Evolutionary conservation across 2,113 vertebrate genomes (phyloP).

Genomic region (Macquaria australasica): DNA sequence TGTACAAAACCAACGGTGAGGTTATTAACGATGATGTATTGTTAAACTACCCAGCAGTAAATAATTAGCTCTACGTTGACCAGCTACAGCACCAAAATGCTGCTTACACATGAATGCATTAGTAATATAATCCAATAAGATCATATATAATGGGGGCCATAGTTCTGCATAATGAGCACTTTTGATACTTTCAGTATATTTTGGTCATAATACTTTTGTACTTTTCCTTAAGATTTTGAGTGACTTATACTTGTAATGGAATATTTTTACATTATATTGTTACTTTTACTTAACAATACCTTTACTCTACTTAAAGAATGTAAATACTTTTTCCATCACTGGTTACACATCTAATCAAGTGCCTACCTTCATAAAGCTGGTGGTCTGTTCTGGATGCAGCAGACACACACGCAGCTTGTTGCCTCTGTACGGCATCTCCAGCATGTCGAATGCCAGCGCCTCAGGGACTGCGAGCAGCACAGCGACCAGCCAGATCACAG

Average conservation of each 20-base stretch:
- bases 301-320: background rate
- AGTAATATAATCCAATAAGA: background rate
- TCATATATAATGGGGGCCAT: background rate
- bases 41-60: background rate
- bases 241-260: background rate
- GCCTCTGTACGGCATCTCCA: conserved; percentile 88
- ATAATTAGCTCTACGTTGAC: background rate
- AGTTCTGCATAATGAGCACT: background rate
- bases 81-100: background rate
- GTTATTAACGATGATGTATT: background rate
- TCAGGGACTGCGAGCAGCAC: conserved; percentile 89
- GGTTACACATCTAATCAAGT: too few relatives aligned
- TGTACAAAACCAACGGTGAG: background rate
- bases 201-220: background rate
- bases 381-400: conserved; percentile 86
- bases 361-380: conserved; percentile 87
- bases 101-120: background rate
- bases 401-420: conserved; percentile 88
- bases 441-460: conserved; percentile 89
- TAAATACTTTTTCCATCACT: background rate
- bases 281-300: too few relatives aligned
- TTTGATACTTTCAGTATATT: background rate
- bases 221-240: background rate
- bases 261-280: too few relatives aligned
- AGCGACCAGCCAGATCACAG: conserved; percentile 89